Evolutionary conservation across 2,888 invertebrate genomes (phyloP), one percentile per base, ranked within the genome.

Genomic region (Sminthurides aquaticus): DNA sequence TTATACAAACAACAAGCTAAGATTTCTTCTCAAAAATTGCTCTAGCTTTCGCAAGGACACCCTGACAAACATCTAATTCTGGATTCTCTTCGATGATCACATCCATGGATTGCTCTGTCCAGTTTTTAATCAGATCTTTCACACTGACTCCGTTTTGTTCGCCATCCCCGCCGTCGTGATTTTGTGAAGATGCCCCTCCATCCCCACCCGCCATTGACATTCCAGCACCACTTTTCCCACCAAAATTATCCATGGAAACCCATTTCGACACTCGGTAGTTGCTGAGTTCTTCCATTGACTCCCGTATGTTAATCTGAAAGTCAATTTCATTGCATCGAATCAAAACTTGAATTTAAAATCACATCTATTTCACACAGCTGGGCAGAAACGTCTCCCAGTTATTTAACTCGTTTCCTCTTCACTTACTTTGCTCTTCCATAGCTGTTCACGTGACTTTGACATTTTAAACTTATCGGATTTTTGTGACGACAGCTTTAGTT

Each of bases 371-470:
- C n/a, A n/a, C n/a, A n/a, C n/a, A n/a, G n/a, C n/a, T n/a, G n/a
- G n/a, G n/a, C n/a, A n/a, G n/a, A n/a, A n/a, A n/a, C n/a, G n/a
- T n/a, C n/a, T n/a, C n/a, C n/a, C n/a, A n/a, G n/a, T n/a, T n/a
- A n/a, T n/a, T n/a, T n/a, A n/a, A n/a, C n/a, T n/a, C n/a, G n/a
- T n/a, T n/a, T n/a, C n/a, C n/a, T n/a, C n/a, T n/a, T 34, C 43
- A 11, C 49, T 67, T 58, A 74, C 74, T 60, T 74, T 74, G 67
- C 74, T 74, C 60, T 69, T 69, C 74, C 74, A 74, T 20, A 74
- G 67, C 60, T 74, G 72, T 57, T 74, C 74, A 26, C 74, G 65
- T 27, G 72, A 73, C 67, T 74, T 74, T 49, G 72, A 73, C 49
- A 74, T 58, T 65, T 70, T 70, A 22, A 58, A 48, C 34, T 57